Conservation (phyloP, 2,113 vertebrate genomes). For the Delphinapterus leucas region DNA sequence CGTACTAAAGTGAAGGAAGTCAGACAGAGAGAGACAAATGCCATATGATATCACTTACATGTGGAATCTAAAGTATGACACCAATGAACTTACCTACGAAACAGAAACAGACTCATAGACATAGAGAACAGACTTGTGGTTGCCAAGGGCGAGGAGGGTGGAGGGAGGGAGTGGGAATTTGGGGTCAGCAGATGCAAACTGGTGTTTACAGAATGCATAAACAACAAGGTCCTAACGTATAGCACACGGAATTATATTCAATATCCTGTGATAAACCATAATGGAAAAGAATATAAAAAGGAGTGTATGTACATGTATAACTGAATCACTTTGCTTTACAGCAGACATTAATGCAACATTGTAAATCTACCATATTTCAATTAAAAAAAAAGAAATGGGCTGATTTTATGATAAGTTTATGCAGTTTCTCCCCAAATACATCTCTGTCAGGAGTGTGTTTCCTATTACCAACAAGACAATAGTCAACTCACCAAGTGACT, state of each 20-base stretch:
- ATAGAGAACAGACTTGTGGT: not conserved
- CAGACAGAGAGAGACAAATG: not conserved
- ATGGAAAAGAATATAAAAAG: not conserved
- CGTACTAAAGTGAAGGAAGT: not conserved
- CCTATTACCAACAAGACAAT: slow-evolving; percentile 54
- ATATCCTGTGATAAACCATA: not conserved
- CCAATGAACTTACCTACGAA: not conserved
- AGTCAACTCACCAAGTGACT: slow-evolving; percentile 60
- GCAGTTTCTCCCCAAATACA: slow-evolving; percentile 17
- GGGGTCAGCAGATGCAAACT: not conserved
- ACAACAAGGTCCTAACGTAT: not conserved
- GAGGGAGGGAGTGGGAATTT: not conserved
- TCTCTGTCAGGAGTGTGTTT: slow-evolving; percentile 43
- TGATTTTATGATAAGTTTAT: not conserved
- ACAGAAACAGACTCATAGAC: not conserved
- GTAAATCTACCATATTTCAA: not conserved
- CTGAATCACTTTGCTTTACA: not conserved
- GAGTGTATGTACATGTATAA: not conserved
- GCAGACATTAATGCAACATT: not conserved
- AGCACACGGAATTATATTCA: not conserved
- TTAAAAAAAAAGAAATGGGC: not conserved
- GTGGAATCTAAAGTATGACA: not conserved
- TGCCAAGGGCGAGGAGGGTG: not conserved
- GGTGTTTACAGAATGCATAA: not conserved
- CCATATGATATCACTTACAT: not conserved